A percentile compares a stretch with the other conserved stretches of the same genome.
Evolutionary conservation across 2,888 invertebrate species (phyloP).

Genomic region (Synergus japonicus): DNA sequence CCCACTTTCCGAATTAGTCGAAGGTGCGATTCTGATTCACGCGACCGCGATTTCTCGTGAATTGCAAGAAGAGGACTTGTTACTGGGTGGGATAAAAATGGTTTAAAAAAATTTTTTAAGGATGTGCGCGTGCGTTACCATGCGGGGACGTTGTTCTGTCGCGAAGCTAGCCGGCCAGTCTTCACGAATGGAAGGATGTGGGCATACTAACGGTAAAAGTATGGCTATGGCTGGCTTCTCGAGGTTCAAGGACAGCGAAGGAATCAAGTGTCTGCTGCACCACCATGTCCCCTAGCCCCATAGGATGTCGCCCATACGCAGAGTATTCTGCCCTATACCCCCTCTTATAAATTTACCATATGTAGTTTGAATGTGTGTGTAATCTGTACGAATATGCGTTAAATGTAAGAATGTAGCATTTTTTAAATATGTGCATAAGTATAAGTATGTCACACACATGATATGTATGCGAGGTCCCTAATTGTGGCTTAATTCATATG

Average conservation of each 20-base stretch:
- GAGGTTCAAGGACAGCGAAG: slow-evolving; percentile 55
- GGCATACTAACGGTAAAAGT: slow-evolving; percentile 56
- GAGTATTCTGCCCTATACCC: slow-evolving; percentile 6
- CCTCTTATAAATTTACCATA: neutral
- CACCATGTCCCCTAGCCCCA: slow-evolving; percentile 35
- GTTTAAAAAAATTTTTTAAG: slow-evolving; percentile 26
- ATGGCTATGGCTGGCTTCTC: slow-evolving; percentile 54
- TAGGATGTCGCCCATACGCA: slow-evolving; percentile 11
- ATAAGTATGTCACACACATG: neutral
- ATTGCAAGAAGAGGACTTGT: neutral
- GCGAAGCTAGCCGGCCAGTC: slow-evolving; percentile 19
- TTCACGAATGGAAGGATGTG: slow-evolving; percentile 52
- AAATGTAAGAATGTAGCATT: neutral
- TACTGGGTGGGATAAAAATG: neutral
- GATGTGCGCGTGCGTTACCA: slow-evolving; percentile 45
- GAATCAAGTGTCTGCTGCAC: slow-evolving; percentile 38
- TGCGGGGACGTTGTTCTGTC: slow-evolving; percentile 41
- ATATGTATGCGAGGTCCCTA: neutral
- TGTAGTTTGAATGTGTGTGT: neutral
- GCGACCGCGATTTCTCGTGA: neutral
- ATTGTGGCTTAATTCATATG: neutral
- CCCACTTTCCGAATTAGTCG: slow-evolving; percentile 4
- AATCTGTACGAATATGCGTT: neutral
- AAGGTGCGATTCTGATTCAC: neutral
- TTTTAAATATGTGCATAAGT: neutral